Evolutionary conservation across 2,888 invertebrate genomes (phyloP).

Genomic region (Diogma glabrata): DNA sequence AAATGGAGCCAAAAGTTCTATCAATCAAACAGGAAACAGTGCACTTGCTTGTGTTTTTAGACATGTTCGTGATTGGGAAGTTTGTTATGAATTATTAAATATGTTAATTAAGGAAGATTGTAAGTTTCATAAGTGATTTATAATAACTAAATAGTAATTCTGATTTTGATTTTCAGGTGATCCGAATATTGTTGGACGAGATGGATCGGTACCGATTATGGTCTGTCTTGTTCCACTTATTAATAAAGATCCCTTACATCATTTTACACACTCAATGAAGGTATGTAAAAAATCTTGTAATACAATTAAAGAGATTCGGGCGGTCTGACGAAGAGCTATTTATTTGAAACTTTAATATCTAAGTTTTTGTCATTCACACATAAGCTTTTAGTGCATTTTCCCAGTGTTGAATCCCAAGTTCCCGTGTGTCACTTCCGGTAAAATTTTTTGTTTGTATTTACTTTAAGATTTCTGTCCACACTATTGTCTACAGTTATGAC

Average conservation of each 20-base stretch:
- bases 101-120: constrained; percentile 37
- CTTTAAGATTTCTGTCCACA: too few relatives aligned
- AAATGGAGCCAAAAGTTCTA: constrained; percentile 53
- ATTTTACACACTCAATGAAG: constrained; percentile 63
- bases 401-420: too few relatives aligned
- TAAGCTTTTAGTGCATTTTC: too few relatives aligned
- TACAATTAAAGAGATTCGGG: too few relatives aligned
- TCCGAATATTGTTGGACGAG: constrained; percentile 58
- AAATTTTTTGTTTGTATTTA: too few relatives aligned
- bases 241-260: constrained; percentile 60
- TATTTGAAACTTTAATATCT: too few relatives aligned
- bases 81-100: constrained; percentile 37
- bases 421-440: too few relatives aligned
- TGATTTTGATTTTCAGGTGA: constrained; percentile 34
- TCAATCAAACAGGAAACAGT: constrained; percentile 57
- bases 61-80: constrained; percentile 59
- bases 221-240: constrained; percentile 61
- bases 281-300: constrained; percentile 36
- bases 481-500: too few relatives aligned
- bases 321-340: too few relatives aligned
- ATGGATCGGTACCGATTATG: constrained; percentile 62
- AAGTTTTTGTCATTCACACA: too few relatives aligned
- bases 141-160: not conserved
- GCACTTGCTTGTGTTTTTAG: constrained; percentile 58
- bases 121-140: constrained; percentile 15